Evolutionary conservation across 2,888 invertebrate species (phyloP), one percentile per base, ranked within the genome.

Genomic region (Epirrita christyi): DNA sequence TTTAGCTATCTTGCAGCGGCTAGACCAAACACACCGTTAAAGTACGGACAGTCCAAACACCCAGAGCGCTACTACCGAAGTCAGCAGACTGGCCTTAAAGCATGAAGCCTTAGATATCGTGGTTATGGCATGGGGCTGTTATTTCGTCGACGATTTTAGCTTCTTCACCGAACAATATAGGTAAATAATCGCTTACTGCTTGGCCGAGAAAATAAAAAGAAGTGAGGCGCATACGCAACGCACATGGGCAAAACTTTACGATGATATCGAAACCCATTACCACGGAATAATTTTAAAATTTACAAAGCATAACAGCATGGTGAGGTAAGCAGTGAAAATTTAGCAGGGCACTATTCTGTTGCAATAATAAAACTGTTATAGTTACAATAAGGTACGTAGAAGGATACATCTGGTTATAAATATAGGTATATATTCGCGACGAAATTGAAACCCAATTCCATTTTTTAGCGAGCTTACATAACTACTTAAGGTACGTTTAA

Each of bases 381-480:
- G 49, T 49, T 45, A 49, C 40, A 37, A 46, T 57, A n/a, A n/a
- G n/a, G n/a, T 55, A 57, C 51, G 50, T 59, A 50, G 53, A 54
- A 59, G 59, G 52, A 48, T 55, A 58, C 42, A 40, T 56, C 46
- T 53, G 53, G 48, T 55, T 46, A 57, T 48, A 43, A 43, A 43
- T 32, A 28, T 36, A 21, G 21, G 21, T 21, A 21, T n/a, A 54
- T 10, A 46, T 49, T 32, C 41, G 53, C 44, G 61, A 51, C 28
- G 50, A 50, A 59, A 49, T 44, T 42, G 55, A 58, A 53, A 56
- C 51, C 43, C 34, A 58, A 56, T 51, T 41, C 55, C 27, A 60
- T 63, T 80, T 76, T 74, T 55, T 78, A 78, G 73, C 70, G 61
- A 70, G 71, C 63, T 83, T 84, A 80, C 73, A 72, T 79, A 85